Percentiles rank a stretch among this genome's conserved stretches.
Evolutionary conservation across 2,888 invertebrate genomes (phyloP).

Genomic region (Cheilosia vernalis): DNA sequence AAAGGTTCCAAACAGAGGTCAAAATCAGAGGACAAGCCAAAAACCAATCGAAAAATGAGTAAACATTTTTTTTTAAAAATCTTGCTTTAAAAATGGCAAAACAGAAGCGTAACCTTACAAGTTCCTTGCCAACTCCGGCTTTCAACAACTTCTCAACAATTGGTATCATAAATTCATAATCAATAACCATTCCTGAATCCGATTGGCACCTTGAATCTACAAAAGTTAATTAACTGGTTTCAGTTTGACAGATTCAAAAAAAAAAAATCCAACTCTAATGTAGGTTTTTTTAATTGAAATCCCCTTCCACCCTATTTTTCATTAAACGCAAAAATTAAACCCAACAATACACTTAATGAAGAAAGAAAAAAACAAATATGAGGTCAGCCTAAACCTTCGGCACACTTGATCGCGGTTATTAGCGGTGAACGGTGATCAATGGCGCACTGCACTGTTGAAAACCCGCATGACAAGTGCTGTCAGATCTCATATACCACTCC

Average conservation of each 20-base stretch:
- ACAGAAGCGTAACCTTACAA: background rate
- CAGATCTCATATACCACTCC: no score
- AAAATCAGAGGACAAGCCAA: no score
- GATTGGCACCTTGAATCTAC: slow-evolving; percentile 30
- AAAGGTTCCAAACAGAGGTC: no score
- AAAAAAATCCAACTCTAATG: background rate
- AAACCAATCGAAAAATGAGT: no score
- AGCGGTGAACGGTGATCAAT: slow-evolving; percentile 32
- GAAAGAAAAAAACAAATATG: slow-evolving; percentile 6
- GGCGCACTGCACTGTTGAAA: slow-evolving; percentile 29
- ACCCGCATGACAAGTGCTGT: slow-evolving; percentile 48
- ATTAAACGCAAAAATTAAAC: background rate
- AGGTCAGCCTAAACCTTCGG: slow-evolving; percentile 60
- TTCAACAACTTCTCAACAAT: background rate
- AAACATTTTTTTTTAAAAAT: no score
- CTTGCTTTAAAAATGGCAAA: no score
- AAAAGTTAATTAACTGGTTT: slow-evolving; percentile 52
- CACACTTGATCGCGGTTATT: slow-evolving; percentile 43
- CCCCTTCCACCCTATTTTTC: background rate
- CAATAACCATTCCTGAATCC: slow-evolving; percentile 3
- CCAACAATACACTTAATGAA: background rate
- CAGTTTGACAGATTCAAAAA: background rate
- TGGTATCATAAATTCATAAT: no score
- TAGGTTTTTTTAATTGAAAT: background rate
- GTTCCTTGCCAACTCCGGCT: background rate